Conservation (phyloP, 1,140 invertebrate species). For the Nautilus pompilius region DNA sequence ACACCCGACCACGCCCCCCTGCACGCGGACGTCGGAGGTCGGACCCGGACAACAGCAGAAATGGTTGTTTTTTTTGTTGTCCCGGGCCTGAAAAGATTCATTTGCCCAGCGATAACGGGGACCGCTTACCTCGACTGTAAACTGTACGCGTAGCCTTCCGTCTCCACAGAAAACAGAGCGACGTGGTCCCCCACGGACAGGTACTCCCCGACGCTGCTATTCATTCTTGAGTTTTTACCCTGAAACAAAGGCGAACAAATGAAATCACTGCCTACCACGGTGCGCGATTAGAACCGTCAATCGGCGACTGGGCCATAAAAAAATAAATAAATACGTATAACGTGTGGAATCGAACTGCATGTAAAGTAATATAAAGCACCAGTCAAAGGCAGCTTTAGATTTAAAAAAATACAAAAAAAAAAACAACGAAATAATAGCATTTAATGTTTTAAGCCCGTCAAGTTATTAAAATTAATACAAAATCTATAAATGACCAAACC, state of each 20-base stretch:
- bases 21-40: too few species aligned
- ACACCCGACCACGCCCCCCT: too few species aligned
- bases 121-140: slow-evolving; percentile 44
- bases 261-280: neutral
- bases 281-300: neutral
- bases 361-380: neutral
- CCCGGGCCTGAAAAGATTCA: too few species aligned
- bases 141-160: slow-evolving; percentile 50
- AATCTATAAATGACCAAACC: too few species aligned
- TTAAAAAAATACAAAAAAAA: neutral
- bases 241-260: too few species aligned
- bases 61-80: too few species aligned
- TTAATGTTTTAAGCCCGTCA: too few species aligned
- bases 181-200: slow-evolving; percentile 51
- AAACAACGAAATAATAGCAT: too few species aligned
- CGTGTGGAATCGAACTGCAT: neutral
- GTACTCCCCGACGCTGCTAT: slow-evolving; percentile 36
- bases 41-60: too few species aligned
- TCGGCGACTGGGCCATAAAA: neutral
- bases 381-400: neutral
- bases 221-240: slow-evolving; percentile 19
- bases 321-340: neutral
- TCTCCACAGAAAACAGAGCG: slow-evolving; percentile 50
- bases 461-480: too few species aligned
- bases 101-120: too few species aligned